phyloP scores from a whole-genome alignment of 37 sponge, comb jelly and placozoan genomes.

The Aplysina aerophoba region DNA sequence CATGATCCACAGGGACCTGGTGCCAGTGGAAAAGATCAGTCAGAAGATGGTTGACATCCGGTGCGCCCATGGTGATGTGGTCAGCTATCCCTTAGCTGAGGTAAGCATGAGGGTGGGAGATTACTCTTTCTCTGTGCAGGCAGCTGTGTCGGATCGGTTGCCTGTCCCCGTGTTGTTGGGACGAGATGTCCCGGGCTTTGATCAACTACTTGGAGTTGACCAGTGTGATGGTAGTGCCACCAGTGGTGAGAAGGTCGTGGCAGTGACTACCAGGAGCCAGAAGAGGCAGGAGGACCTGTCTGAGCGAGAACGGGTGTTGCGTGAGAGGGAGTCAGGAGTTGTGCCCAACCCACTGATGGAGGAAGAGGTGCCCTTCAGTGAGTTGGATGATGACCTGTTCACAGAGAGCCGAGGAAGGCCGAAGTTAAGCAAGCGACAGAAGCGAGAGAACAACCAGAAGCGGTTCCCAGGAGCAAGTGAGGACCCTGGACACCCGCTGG shows the following conservation, averaged over 20 bases:
- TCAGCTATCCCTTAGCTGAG: constrained; percentile 38
- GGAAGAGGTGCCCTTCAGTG: not conserved
- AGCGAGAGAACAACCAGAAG: not conserved
- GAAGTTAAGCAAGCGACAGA: not conserved
- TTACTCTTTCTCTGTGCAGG: not conserved
- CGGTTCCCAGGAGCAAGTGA: not conserved
- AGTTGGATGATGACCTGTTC: not conserved
- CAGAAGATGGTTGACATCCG: constrained; percentile 9
- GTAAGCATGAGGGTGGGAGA: constrained; percentile 32
- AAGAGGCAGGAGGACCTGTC: constrained; percentile 12
- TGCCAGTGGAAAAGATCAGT: constrained; percentile 14
- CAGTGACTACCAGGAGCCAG: constrained; percentile 31
- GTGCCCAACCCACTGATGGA: not conserved
- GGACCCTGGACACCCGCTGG: not conserved
- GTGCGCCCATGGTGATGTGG: constrained; percentile 48
- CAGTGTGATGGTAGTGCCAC: not conserved
- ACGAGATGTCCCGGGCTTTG: constrained; percentile 43
- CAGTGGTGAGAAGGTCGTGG: not conserved
- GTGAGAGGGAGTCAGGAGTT: constrained; percentile 12
- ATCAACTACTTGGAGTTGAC: not conserved
- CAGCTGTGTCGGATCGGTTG: constrained; percentile 28
- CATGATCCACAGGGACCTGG: constrained; percentile 41
- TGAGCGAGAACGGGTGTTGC: not conserved
- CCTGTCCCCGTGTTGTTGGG: constrained; percentile 47
- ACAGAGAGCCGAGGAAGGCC: not conserved